A percentile compares a stretch with the other conserved stretches of the same genome.
Conservation (phyloP, 2,888 invertebrate species). For the Drosophila villosipedis region DNA sequence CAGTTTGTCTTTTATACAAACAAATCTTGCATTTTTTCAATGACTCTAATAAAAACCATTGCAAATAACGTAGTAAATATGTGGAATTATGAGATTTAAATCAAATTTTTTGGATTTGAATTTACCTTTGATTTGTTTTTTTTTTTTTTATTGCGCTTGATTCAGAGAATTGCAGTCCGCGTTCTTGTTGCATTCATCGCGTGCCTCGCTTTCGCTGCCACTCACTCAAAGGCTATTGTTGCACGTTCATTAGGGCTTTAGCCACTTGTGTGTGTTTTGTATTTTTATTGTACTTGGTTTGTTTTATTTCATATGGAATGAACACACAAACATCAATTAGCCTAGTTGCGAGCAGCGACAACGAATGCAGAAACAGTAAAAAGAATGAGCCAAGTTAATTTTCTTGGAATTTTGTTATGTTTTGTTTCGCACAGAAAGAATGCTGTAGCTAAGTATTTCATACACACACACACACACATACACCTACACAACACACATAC, state of each 20-base stretch:
- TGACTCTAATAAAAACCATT: no score
- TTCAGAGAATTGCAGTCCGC: constrained; percentile 13
- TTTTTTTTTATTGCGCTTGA: constrained; percentile 3
- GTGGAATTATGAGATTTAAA: not conserved
- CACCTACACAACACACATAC: not conserved
- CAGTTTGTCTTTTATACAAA: not conserved
- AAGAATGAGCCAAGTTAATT: constrained; percentile 65
- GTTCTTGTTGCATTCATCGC: constrained; percentile 57
- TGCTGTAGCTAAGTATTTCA: constrained; percentile 48
- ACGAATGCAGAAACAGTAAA: constrained; percentile 28
- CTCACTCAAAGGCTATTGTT: constrained; percentile 33
- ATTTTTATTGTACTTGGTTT: constrained; percentile 42
- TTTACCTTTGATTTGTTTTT: constrained; percentile 35
- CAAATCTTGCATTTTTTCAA: not conserved
- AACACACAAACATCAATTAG: constrained; percentile 70
- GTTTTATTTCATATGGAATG: constrained; percentile 43
- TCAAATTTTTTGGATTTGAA: not conserved
- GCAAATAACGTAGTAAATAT: not conserved
- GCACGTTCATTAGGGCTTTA: constrained; percentile 36
- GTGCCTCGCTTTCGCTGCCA: constrained; percentile 27
- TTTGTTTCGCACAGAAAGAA: constrained; percentile 24
- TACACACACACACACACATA: constrained; percentile 7
- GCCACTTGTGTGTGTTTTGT: constrained; percentile 20
- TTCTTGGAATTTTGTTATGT: constrained; percentile 58
- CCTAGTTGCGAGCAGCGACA: constrained; percentile 55